phyloP scores from a whole-genome alignment of 2,797 vertebrate species.

The Pangasius mekongensis region DNA sequence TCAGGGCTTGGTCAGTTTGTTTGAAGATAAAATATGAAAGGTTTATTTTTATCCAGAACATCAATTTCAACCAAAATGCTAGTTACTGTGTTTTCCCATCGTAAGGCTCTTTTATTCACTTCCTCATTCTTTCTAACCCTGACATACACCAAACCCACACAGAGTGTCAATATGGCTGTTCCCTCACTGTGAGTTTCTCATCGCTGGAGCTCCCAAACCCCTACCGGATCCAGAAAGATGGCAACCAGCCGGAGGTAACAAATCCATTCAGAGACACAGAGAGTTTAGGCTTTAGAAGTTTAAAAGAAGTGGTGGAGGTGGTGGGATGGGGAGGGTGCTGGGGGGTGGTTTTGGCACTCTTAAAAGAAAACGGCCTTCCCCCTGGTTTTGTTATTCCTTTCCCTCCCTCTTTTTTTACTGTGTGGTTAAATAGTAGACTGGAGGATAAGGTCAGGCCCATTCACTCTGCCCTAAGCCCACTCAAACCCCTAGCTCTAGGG shows the following conservation, averaged over 20 bases:
- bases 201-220: slow-evolving; percentile 72
- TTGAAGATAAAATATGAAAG: not conserved
- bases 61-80: not conserved
- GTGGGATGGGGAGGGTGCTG: slow-evolving; percentile 52
- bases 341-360: slow-evolving; percentile 51
- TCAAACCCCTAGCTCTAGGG: slow-evolving; percentile 69
- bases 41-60: not conserved
- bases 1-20: not conserved
- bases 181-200: slow-evolving; percentile 65
- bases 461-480: slow-evolving; percentile 73
- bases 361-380: slow-evolving; percentile 63
- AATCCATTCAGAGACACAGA: slow-evolving; percentile 66
- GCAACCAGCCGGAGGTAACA: slow-evolving; percentile 75
- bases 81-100: not conserved
- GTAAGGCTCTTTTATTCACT: slow-evolving; percentile 6
- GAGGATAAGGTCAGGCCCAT: slow-evolving; percentile 78
- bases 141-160: slow-evolving; percentile 53
- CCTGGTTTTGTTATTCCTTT: slow-evolving; percentile 61
- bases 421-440: slow-evolving; percentile 76
- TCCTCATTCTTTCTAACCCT: not conserved
- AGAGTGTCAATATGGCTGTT: slow-evolving; percentile 38
- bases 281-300: slow-evolving; percentile 58
- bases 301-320: slow-evolving; percentile 44
- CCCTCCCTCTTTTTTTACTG: slow-evolving; percentile 65
- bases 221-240: slow-evolving; percentile 69